A percentile compares a stretch with the other conserved stretches of the same genome.
Evolutionary conservation across 1,140 invertebrate species (phyloP).

Genomic region (Macrotrachela quadricornifera): DNA sequence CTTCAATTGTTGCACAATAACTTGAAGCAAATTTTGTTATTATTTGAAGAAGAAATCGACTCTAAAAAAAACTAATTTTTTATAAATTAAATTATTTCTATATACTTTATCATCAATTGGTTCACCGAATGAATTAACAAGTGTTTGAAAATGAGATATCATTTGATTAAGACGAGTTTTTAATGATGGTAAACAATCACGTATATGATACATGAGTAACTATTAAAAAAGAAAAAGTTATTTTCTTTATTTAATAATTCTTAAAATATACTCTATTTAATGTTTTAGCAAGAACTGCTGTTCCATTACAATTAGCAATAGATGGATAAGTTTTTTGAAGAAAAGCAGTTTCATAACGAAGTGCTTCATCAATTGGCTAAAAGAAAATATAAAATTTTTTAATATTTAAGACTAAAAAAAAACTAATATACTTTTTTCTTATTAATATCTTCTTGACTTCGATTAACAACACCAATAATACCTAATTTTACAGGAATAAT

Average conservation of each 20-base stretch:
- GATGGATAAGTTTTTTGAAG: conserved; percentile 90
- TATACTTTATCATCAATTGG: conserved; percentile 65
- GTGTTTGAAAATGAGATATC: conserved; percentile 83
- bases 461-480: conserved; percentile 90
- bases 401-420: no score
- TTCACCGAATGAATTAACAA: conserved; percentile 85
- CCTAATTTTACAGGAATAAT: conserved; percentile 94
- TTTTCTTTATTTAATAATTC: background rate
- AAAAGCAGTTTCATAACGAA: conserved; percentile 80
- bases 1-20: conserved; percentile 92
- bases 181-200: conserved; percentile 87
- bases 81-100: no score
- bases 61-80: no score
- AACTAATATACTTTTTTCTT: conserved; percentile 49
- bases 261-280: conserved; percentile 49
- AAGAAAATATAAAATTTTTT: no score
- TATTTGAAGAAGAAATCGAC: conserved; percentile 82
- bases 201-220: conserved; percentile 95
- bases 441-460: conserved; percentile 90
- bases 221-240: conserved; percentile 16
- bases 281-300: conserved; percentile 85
- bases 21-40: conserved; percentile 96
- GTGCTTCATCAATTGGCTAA: conserved; percentile 47
- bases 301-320: conserved; percentile 79
- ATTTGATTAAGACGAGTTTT: conserved; percentile 92